Evolutionary conservation across 2,888 invertebrate genomes (phyloP).

Genomic region (Acanthosoma haemorrhoidale): DNA sequence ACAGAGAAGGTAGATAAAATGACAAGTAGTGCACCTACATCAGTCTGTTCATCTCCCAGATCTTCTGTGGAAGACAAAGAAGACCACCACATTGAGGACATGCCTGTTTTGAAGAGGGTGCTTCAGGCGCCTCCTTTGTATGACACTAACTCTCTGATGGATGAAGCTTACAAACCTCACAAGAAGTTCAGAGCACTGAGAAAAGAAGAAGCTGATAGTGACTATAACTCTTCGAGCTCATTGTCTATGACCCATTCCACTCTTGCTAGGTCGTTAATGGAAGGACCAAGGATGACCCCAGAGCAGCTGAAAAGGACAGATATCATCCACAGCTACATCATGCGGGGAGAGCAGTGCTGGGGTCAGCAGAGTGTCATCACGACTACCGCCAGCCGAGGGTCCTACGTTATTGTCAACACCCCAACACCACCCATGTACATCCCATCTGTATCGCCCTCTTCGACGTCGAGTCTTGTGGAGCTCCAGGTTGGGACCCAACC

Average conservation of each 20-base stretch:
- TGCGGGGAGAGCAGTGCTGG: conserved; percentile 55
- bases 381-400: conserved; percentile 44
- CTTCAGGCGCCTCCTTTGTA: conserved; percentile 87
- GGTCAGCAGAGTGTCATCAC: conserved; percentile 44
- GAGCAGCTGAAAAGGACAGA: conserved; percentile 89
- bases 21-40: conserved; percentile 62
- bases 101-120: conserved; percentile 89
- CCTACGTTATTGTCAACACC: conserved; percentile 48
- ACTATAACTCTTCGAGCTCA: conserved; percentile 52
- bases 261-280: conserved; percentile 82
- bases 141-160: conserved; percentile 85
- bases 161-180: conserved; percentile 91
- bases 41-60: conserved; percentile 79
- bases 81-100: conserved; percentile 73
- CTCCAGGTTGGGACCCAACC: conserved; percentile 82
- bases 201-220: conserved; percentile 69
- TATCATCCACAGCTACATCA: conserved; percentile 86
- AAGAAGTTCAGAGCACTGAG: conserved; percentile 87
- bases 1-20: conserved; percentile 78
- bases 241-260: conserved; percentile 84
- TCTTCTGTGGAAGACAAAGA: conserved; percentile 65
- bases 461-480: conserved; percentile 60
- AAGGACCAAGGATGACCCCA: conserved; percentile 88
- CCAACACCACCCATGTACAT: conserved; percentile 46
- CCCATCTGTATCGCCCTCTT: conserved; percentile 46